Evolutionary conservation across 2,888 invertebrate species (phyloP), one percentile per base, ranked within the genome.

Genomic region (Pemphredon lugubris): DNA sequence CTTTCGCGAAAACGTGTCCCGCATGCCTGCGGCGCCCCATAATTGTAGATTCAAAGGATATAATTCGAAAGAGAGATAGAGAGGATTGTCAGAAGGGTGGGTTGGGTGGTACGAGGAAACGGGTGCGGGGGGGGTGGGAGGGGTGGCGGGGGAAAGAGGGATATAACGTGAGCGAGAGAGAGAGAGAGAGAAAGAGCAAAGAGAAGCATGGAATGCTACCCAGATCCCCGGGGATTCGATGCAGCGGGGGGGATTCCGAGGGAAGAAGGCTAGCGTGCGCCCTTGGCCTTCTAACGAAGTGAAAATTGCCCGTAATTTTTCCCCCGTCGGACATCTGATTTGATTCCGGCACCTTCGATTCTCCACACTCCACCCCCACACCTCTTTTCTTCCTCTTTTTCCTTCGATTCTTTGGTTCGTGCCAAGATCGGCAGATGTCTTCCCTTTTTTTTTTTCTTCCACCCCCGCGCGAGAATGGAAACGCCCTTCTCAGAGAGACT

Each of bases 1-100:
- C 85, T 88, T 86, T 84, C 83, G 83, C 83, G 85, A 83, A 81
- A 83, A 87, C 87, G 88, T 87, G 87, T 83, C 75, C 81, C 84
- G 87, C 87, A 87, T 88, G 84, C 83, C 77, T 73, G 82, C 78
- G 81, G 79, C 80, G 77, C 80, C 82, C 84, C 82, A 85, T 89
- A 88, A 89, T 89, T 89, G 89, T 89, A 89, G 87, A 89, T 89
- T 89, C 89, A 89, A 89, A 88, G 89, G 89, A 89, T 88, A 88
- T 89, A 87, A 88, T 88, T 87, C 86, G 83, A 79, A 75, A 79
- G 77, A 76, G 80, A 72, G 78, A 71, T 23, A 67, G 55, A 45
- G 54, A 32, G 53, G 40, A 16, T 4, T 30, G 44, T 50, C 50
- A 34, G 20, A 50, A 32, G 34, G 50, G 50, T 4, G 32, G n/a